These are phyloP conservation scores for Dipodomys ordii DNA, from an alignment of 2,113 vertebrate species.

Conservation along the genomic window DNA sequence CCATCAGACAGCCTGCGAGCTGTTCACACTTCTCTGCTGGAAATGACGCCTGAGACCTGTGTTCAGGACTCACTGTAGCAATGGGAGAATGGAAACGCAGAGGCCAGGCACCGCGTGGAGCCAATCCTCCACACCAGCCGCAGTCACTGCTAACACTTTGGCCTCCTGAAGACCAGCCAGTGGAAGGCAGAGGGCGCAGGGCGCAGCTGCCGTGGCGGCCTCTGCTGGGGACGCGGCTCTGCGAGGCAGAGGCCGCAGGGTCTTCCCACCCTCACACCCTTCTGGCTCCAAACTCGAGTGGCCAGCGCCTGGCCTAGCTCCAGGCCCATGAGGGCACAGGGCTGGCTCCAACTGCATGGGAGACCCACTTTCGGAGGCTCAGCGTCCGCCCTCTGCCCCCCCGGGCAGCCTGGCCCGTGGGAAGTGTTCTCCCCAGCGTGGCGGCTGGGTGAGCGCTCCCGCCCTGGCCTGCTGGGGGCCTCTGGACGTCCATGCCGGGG, in stretches of 20 bases:
- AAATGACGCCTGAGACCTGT: not conserved
- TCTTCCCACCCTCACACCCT: not conserved
- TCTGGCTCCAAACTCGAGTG: not conserved
- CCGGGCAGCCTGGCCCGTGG: not conserved
- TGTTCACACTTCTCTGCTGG: too few species aligned
- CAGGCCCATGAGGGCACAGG: fast-evolving
- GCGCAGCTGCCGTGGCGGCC: not conserved
- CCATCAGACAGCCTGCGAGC: too few species aligned
- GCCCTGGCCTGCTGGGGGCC: not conserved
- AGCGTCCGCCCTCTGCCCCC: not conserved
- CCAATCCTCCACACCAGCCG: too few species aligned
- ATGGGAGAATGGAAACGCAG: not conserved
- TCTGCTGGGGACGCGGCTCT: not conserved
- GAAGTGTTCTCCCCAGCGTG: not conserved
- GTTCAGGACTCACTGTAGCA: not conserved
- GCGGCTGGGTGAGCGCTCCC: not conserved
- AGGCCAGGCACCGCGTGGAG: fast-evolving
- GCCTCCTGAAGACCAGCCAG: fast-evolving
- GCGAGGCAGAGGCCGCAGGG: not conserved
- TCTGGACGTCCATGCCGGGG: fast-evolving
- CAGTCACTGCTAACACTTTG: fast-evolving
- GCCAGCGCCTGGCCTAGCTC: not conserved
- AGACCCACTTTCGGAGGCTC: too few species aligned
- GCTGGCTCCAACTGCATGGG: not conserved
- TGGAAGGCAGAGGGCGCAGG: too few species aligned